Evolutionary conservation across 64 coral and sea anemone genomes (phyloP).

Genomic region (Cladopsammia gracilis): DNA sequence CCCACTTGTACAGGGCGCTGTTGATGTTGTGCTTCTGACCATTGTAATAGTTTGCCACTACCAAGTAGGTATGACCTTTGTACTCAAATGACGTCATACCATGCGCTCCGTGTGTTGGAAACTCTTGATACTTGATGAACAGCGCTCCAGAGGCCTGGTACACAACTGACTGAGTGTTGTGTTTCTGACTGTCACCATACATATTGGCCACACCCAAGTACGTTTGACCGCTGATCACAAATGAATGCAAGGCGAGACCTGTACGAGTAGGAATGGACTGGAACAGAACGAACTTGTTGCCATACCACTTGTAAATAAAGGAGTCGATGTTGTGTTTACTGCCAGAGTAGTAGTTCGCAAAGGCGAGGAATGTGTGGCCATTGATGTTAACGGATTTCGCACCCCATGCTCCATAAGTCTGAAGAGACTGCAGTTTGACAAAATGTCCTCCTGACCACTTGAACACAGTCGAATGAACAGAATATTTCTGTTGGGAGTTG

Average conservation of each 20-base stretch:
- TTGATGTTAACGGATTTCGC: conserved; percentile 46
- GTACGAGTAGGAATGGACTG: conserved; percentile 55
- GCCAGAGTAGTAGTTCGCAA: conserved; percentile 35
- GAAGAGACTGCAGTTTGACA: conserved; percentile 42
- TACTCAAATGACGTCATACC: conserved; percentile 61
- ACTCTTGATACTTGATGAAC: conserved; percentile 62
- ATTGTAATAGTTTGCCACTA: conserved; percentile 45
- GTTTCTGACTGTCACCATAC: background rate
- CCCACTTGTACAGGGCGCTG: conserved; percentile 74
- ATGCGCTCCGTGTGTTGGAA: conserved; percentile 25
- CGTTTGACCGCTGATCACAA: conserved; percentile 65
- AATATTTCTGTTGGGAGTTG: background rate
- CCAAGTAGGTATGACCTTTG: conserved; percentile 70
- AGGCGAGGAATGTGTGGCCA: conserved; percentile 61
- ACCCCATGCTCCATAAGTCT: conserved; percentile 7
- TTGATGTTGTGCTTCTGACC: conserved; percentile 44
- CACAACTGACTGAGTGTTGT: conserved; percentile 39
- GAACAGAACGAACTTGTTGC: conserved; percentile 47
- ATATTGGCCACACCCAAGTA: conserved; percentile 41
- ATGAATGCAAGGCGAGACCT: conserved; percentile 22
- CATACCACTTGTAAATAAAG: conserved; percentile 46
- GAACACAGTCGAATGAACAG: conserved; percentile 18
- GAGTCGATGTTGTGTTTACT: conserved; percentile 35
- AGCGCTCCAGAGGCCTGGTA: conserved; percentile 69
- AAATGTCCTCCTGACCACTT: conserved; percentile 18